Conservation (phyloP, 2,797 vertebrate species). For the Amblyraja radiata region DNA sequence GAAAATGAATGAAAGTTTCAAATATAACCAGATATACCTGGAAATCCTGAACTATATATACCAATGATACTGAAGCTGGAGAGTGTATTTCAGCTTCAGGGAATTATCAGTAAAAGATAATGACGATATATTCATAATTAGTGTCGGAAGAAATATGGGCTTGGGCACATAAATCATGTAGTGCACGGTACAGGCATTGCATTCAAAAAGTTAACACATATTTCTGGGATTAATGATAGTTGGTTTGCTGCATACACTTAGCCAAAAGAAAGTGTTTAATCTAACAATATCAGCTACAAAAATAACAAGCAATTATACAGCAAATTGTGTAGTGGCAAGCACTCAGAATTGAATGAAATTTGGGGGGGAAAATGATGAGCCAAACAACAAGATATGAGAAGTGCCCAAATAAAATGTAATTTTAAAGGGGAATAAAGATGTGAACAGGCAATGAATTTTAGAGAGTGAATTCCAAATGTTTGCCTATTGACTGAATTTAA, state of each 20-base stretch:
- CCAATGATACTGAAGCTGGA: neutral
- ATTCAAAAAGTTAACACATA: neutral
- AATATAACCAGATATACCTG: neutral
- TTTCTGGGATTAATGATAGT: neutral
- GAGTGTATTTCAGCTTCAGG: neutral
- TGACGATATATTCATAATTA: neutral
- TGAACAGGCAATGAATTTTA: neutral
- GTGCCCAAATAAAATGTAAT: neutral
- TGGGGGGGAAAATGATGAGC: neutral
- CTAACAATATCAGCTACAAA: neutral
- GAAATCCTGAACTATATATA: neutral
- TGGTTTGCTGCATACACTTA: neutral
- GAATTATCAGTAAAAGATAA: neutral
- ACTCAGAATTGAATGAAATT: neutral
- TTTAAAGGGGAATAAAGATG: neutral
- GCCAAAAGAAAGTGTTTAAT: neutral
- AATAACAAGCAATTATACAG: neutral
- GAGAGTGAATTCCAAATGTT: neutral
- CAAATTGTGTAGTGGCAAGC: neutral
- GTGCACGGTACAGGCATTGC: neutral
- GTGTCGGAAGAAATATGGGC: neutral
- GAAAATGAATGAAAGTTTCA: neutral
- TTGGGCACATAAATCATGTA: neutral
- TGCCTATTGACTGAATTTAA: neutral
- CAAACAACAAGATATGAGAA: neutral